These are phyloP conservation scores for Saxidomus purpurata DNA, from an alignment of 1,140 invertebrate species.

Conservation along the genomic window DNA sequence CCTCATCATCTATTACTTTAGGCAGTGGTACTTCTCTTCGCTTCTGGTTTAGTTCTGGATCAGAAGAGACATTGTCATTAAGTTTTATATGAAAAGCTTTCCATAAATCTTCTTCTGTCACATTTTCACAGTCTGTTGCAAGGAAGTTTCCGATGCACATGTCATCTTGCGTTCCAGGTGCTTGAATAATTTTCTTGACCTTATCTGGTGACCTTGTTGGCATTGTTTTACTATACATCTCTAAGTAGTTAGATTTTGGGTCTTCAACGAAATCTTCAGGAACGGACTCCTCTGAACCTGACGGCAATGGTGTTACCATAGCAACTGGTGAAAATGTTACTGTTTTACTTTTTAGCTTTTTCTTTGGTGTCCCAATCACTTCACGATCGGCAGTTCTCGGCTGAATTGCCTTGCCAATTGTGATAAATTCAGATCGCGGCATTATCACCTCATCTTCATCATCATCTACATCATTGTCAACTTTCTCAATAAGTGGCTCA, in stretches of 20 bases:
- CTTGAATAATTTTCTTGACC: conserved; percentile 61
- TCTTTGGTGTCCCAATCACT: conserved; percentile 62
- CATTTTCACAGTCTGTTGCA: conserved; percentile 68
- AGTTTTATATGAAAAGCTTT: conserved; percentile 70
- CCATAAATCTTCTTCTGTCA: conserved; percentile 75
- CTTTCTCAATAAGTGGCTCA: conserved; percentile 64
- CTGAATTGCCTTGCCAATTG: conserved; percentile 72
- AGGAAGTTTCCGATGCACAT: conserved; percentile 53
- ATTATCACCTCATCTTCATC: conserved; percentile 52
- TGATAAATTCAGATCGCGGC: conserved; percentile 57
- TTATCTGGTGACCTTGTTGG: conserved; percentile 58
- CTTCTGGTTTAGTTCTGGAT: conserved; percentile 34
- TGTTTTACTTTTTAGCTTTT: conserved; percentile 76
- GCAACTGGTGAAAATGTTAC: conserved; percentile 83
- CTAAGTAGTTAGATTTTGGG: conserved; percentile 69
- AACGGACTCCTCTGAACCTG: conserved; percentile 81
- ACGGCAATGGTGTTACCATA: conserved; percentile 82
- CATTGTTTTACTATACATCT: conserved; percentile 68
- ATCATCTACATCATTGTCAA: conserved; percentile 56
- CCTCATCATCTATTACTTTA: conserved; percentile 19
- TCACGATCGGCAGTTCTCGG: conserved; percentile 65
- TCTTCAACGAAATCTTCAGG: conserved; percentile 70
- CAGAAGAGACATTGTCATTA: conserved; percentile 45
- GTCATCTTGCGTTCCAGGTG: conserved; percentile 67
- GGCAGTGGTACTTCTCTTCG: background rate